Base-by-base conservation (phyloP, 2,888 invertebrate species). In the Abscondita cerata region DNA sequence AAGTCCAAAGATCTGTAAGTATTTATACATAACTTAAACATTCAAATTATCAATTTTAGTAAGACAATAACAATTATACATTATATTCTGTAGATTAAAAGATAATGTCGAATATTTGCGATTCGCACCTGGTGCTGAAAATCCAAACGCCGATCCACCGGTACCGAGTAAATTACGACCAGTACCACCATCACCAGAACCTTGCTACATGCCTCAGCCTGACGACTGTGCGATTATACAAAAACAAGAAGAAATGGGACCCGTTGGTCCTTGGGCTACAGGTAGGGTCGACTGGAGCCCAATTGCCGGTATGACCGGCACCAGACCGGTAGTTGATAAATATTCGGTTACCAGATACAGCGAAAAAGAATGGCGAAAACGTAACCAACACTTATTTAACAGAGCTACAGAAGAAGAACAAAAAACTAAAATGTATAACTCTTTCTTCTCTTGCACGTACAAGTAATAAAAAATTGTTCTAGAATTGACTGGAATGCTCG, bases 271-370 rank as follows among this genome's bases (percentile, higher is more conserved):
- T 6, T 91, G 89, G 82, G 87, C 87, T 1, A 88, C 90, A 1
- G 91, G 91, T 1, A 86, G 87, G 67, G 86, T 89, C 0, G 89
- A 90, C 75, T 91, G 89, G 88, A 87, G 89, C 33, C 89, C 91
- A 0, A 80, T 89, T 57, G 86, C 84, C 0, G 86, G 83, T 0
- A 81, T 91, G 72, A 91, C 91, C 0, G 91, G 92, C 1, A 87
- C 91, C 0, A 83, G 91, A 65, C 92, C 92, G 0, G 83, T 85
- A 0, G 91, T 90, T 8, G 90, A 90, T 79, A 89, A 89, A 71
- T 92, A 91, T 74, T 89, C 91, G 0, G 82, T 91, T 46, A 88
- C 91, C 9, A 83, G 89, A 70, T 90, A 85, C 74, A 91, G 90
- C 55, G 84, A 88, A 0, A 86, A 84, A 6, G 91, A 92, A 79